Evolutionary conservation across 1,140 invertebrate genomes (phyloP).

Genomic region (Calosoma granatense): DNA sequence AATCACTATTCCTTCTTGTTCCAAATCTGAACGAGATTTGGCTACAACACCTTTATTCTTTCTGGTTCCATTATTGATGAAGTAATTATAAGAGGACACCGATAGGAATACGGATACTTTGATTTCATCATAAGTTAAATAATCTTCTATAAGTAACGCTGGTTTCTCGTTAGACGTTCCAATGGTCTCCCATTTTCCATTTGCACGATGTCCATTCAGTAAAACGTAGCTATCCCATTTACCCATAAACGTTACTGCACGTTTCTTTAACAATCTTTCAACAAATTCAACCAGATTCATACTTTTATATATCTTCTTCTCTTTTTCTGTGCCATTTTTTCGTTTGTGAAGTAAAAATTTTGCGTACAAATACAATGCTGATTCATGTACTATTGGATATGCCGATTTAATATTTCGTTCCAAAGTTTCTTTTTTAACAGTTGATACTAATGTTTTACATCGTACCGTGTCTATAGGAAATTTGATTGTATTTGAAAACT

Average conservation of each 20-base stretch:
- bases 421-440: slow-evolving; percentile 24
- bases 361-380: slow-evolving; percentile 29
- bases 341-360: slow-evolving; percentile 14
- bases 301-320: slow-evolving; percentile 28
- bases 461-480: slow-evolving; percentile 32
- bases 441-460: slow-evolving; percentile 25
- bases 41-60: slow-evolving; percentile 38
- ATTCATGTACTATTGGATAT: slow-evolving; percentile 38
- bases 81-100: slow-evolving; percentile 48
- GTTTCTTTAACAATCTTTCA: slow-evolving; percentile 35
- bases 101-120: slow-evolving; percentile 49
- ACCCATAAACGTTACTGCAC: slow-evolving; percentile 29
- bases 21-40: background rate
- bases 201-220: slow-evolving; percentile 32
- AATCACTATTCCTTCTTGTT: slow-evolving; percentile 19
- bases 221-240: slow-evolving; percentile 33
- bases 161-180: slow-evolving; percentile 35
- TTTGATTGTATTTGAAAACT: slow-evolving; percentile 30
- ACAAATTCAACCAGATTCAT: slow-evolving; percentile 33
- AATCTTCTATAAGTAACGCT: slow-evolving; percentile 39
- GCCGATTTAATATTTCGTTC: slow-evolving; percentile 36
- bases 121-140: slow-evolving; percentile 48
- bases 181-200: slow-evolving; percentile 40
- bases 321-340: slow-evolving; percentile 15
- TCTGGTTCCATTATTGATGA: slow-evolving; percentile 52